Evolutionary conservation across 2,888 invertebrate species (phyloP), one percentile per base, ranked within the genome.

Genomic region (Diadegma fenestrale): DNA sequence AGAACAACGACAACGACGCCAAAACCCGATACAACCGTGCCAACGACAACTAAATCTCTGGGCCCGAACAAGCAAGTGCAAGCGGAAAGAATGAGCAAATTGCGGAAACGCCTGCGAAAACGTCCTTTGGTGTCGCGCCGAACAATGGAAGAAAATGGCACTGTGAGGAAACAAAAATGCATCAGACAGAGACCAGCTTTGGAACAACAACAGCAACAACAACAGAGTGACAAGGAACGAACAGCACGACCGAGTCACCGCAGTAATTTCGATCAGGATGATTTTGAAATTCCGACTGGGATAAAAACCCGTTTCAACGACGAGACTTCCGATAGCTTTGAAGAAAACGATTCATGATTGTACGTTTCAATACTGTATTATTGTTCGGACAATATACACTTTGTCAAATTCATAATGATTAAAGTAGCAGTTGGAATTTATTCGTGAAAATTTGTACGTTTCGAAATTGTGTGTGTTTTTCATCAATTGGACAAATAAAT

Each of bases 231-330:
- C n/a, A 30, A 64, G 26, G 61, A 69, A 19, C n/a, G 61, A 58
- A 26, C 22, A 26, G 4, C 30, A 1, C 54, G 12, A 45, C 12
- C 72, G 5, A 0, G 33, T 48, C 12, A 37, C 19, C 30, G 43
- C 33, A 58, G 61, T 37, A 64, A 63, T 63, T 63, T 41, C 14
- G 45, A 73, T 17, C 41, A 22, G 3, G 68, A 68, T n/a, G 45
- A 78, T n/a, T 0, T 58, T 4, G 41, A 37, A 26, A 19, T 8
- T 12, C 2, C 45, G 3, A 19, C 43, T 1, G 8, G 19, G 58
- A 54, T 5, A 19, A 26, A 54, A 33, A 33, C 14, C 14, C 51
- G 22, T 58, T 26, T 26, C 48, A 37, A 71, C 54, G 33, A 10
- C 58, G 1, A 6, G 7, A 10, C 37, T 41, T 14, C 37, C 14